Percentiles rank a stretch among this genome's conserved stretches.
Conservation (phyloP, 2,113 vertebrate genomes). For the Nerophis ophidion region DNA sequence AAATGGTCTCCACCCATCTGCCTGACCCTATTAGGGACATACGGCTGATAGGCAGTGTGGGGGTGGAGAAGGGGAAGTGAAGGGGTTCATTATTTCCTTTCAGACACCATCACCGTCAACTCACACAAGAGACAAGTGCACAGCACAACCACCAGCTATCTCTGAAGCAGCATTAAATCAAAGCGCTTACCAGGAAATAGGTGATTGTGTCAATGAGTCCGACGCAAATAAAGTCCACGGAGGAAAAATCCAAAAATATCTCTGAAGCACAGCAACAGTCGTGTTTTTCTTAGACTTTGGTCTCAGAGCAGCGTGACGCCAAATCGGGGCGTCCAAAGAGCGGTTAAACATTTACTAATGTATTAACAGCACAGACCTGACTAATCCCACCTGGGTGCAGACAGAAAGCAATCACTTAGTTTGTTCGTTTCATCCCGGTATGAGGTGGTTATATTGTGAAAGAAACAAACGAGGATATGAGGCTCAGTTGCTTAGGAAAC, state of each 20-base stretch:
- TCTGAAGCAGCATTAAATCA: not conserved
- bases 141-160: constrained; percentile 8
- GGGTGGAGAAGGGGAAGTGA: not conserved
- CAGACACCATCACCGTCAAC: constrained; percentile 40
- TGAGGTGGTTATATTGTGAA: not conserved
- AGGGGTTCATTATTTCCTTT: constrained; percentile 53
- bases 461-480: constrained; percentile 28
- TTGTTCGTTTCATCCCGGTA: not conserved
- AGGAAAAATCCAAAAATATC: constrained; percentile 5
- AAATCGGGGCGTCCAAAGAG: constrained; percentile 2
- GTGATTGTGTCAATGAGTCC: not conserved
- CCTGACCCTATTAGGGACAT: constrained; percentile 68
- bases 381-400: not conserved
- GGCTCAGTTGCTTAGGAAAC: constrained; percentile 59
- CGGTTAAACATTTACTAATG: constrained; percentile 52
- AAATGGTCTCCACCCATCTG: constrained; percentile 58
- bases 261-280: not conserved
- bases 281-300: constrained; percentile 46
- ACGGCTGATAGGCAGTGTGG: constrained; percentile 38
- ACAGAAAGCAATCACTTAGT: not conserved
- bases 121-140: constrained; percentile 26
- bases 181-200: constrained; percentile 35
- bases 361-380: constrained; percentile 2
- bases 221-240: not conserved
- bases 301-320: constrained; percentile 23